phyloP scores from a whole-genome alignment of 2,113 vertebrate species.

The Lichenostomus cassidix region DNA sequence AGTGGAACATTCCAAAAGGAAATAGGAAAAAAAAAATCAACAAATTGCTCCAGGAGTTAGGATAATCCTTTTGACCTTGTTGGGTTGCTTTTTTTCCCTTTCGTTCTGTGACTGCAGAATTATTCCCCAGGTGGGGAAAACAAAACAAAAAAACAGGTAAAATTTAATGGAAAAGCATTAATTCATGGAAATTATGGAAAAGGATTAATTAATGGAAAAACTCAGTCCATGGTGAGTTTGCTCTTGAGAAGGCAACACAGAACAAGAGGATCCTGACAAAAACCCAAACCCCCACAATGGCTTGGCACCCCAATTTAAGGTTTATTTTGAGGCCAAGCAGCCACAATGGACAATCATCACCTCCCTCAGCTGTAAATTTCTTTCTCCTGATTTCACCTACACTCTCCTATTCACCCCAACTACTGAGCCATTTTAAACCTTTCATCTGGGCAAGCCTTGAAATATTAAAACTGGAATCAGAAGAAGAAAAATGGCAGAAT shows the following conservation, averaged over 20 bases:
- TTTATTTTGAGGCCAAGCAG: not conserved
- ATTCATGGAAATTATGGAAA: too few relatives aligned
- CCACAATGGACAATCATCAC: not conserved
- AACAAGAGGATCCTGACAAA: not conserved
- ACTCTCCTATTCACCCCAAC: not conserved
- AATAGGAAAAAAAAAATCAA: conserved; percentile 31
- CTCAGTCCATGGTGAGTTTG: not conserved
- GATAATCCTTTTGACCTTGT: conserved; percentile 16
- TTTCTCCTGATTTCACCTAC: not conserved
- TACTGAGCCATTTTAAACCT: not conserved
- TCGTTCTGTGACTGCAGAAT: not conserved
- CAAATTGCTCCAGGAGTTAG: not conserved
- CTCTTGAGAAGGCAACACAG: not conserved
- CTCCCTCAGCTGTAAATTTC: not conserved
- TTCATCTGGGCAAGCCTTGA: not conserved
- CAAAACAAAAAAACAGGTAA: too few relatives aligned
- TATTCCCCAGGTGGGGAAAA: not conserved
- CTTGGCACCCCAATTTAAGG: not conserved
- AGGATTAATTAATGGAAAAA: not conserved
- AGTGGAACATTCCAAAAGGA: conserved; percentile 8
- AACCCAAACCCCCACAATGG: not conserved
- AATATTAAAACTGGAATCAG: not conserved
- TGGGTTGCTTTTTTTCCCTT: not conserved
- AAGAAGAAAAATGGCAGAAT: not conserved
- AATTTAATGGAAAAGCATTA: not conserved